phyloP scores from a whole-genome alignment of 2,113 vertebrate species.

The Gymnobelideus leadbeateri region DNA sequence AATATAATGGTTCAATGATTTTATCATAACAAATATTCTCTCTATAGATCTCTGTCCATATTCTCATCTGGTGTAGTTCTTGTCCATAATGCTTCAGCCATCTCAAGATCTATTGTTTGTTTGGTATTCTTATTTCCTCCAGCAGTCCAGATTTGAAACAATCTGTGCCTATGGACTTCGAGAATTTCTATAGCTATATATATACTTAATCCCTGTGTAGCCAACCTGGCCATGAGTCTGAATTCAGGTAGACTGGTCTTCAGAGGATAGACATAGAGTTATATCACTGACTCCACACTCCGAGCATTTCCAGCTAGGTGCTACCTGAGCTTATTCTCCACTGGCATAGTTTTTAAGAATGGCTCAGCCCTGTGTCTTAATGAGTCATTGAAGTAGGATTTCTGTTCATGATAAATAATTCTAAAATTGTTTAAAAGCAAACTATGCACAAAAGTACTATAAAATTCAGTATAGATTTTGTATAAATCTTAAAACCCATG shows the following conservation, averaged over 20 bases:
- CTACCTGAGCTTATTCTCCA: not conserved
- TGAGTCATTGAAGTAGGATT: not conserved
- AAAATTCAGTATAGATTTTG: too few species aligned
- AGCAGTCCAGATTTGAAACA: not conserved
- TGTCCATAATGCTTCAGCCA: not conserved
- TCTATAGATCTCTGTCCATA: not conserved
- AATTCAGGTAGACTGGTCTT: not conserved
- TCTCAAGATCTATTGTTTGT: not conserved
- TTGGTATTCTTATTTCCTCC: not conserved
- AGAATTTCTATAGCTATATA: not conserved
- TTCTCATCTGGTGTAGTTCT: not conserved
- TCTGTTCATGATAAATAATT: not conserved
- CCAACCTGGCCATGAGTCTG: not conserved
- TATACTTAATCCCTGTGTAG: not conserved
- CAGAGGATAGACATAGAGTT: not conserved
- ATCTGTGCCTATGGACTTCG: not conserved
- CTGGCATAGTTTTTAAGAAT: not conserved
- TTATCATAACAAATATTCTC: not conserved
- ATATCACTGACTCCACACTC: not conserved
- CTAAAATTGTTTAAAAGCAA: not conserved
- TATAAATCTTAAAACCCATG: too few species aligned
- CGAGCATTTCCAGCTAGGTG: not conserved
- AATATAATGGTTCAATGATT: not conserved
- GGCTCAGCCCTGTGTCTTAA: not conserved
- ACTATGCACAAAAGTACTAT: not conserved